Evolutionary conservation across 2,113 vertebrate genomes (phyloP), one percentile per base, ranked within the genome.

Genomic region (Nestor notabilis): DNA sequence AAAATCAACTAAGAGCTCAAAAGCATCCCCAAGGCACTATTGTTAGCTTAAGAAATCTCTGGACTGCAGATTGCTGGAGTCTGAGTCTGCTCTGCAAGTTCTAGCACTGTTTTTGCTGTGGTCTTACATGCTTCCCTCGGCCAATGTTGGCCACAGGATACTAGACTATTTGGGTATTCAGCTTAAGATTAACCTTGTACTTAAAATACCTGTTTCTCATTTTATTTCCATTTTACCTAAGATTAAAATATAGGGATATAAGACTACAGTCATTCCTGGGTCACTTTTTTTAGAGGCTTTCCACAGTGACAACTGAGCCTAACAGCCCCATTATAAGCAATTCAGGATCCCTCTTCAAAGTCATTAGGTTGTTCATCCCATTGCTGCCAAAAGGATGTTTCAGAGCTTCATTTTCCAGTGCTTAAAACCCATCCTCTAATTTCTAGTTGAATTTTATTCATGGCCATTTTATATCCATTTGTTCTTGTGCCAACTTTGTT

Each of bases 391-490:
- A 49, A 85, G 49, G 53, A 69, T 88, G 41, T 90, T 85, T 91
- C 91, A 91, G 87, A 90, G 65, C 63, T 91, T 91, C 49, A 69
- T 93, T 95, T 94, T 94, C 28, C 71, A 83, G 49, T 94, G 78
- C 58, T 95, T 94, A 96, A 91, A 94, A 65, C 6, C 17, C 11
- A 55, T 87, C 55, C 77, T 93, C 93, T 90, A 65, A 90, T 95
- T 94, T 93, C n/a, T 46, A 83, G 44, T 74, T 94, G 66, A 80
- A 96, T 76, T 56, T 83, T 93, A 91, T 96, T 92, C 70, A 91
- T 66, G 52, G 52, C 24, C 21, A 17, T 93, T 95, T 94, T 91
- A 85, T 91, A 90, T 23, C 70, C 29, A 72, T 87, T 94, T 93
- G 74, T 93, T 58, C 44, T 56, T 43, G 41, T 83, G 94, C 95